Conservation (phyloP, 2,888 invertebrate genomes). For the Synergus umbraculus region DNA sequence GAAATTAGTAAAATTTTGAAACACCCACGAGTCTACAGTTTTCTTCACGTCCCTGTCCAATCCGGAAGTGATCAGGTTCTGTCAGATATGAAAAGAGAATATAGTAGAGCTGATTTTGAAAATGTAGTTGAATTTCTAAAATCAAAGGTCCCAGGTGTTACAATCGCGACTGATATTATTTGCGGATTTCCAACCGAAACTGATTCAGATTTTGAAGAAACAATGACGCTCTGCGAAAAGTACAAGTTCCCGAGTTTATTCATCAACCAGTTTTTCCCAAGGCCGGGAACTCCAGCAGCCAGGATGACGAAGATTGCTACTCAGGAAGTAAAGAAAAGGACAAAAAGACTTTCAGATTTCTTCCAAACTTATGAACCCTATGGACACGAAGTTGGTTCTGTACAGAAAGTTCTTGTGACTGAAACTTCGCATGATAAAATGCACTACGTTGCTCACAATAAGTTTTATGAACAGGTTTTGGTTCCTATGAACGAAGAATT, state of each 20-base stretch:
- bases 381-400: slow-evolving; percentile 82
- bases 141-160: slow-evolving; percentile 90
- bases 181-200: slow-evolving; percentile 99
- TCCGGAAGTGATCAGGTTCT: slow-evolving; percentile 97
- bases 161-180: slow-evolving; percentile 98
- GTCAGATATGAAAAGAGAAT: slow-evolving; percentile 97
- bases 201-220: slow-evolving; percentile 91
- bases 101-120: slow-evolving; percentile 92
- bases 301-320: slow-evolving; percentile 90
- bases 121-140: slow-evolving; percentile 91
- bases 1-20: slow-evolving; percentile 92
- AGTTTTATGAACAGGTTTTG: slow-evolving; percentile 95
- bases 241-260: slow-evolving; percentile 96
- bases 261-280: slow-evolving; percentile 98
- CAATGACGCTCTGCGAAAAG: slow-evolving; percentile 88
- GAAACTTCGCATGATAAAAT: slow-evolving; percentile 94
- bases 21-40: slow-evolving; percentile 95
- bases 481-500: slow-evolving; percentile 87
- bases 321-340: slow-evolving; percentile 92
- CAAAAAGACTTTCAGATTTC: slow-evolving; percentile 91
- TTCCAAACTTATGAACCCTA: slow-evolving; percentile 95
- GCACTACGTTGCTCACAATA: slow-evolving; percentile 96
- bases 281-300: slow-evolving; percentile 98
- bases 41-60: slow-evolving; percentile 98
- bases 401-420: slow-evolving; percentile 91